phyloP scores from a whole-genome alignment of 1,140 invertebrate species.

The Oryctes rhinoceros region DNA sequence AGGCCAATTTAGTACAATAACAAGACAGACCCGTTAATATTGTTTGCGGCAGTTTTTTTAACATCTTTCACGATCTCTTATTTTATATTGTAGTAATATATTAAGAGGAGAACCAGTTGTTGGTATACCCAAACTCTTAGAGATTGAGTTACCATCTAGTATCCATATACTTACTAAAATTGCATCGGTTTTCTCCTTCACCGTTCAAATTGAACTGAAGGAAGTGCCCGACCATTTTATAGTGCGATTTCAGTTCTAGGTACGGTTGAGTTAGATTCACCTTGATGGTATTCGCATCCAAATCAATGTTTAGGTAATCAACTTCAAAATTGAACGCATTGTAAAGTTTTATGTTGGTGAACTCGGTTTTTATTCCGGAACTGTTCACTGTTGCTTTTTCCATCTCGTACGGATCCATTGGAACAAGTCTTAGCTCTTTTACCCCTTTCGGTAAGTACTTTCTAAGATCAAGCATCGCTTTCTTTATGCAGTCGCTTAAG shows the following conservation, averaged over 20 bases:
- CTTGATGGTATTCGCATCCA: background rate
- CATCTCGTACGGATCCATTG: background rate
- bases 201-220: background rate
- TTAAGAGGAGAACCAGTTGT: background rate
- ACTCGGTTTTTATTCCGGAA: background rate
- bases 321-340: background rate
- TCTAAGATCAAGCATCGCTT: background rate
- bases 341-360: background rate
- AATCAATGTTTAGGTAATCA: background rate
- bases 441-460: slow-evolving; percentile 3
- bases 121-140: background rate
- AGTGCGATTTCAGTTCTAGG: background rate
- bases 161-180: background rate
- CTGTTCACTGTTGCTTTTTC: background rate
- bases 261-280: background rate
- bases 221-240: background rate
- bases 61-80: background rate
- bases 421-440: background rate
- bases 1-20: no score
- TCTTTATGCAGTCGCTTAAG: slow-evolving; percentile 35
- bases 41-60: no score
- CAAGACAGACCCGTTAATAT: no score
- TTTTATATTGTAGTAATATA: background rate
- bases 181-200: background rate
- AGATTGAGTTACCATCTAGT: background rate